A percentile compares a stretch with the other conserved stretches of the same genome.
Evolutionary conservation across 2,113 vertebrate genomes (phyloP).

Genomic region (Zapus hudsonius): DNA sequence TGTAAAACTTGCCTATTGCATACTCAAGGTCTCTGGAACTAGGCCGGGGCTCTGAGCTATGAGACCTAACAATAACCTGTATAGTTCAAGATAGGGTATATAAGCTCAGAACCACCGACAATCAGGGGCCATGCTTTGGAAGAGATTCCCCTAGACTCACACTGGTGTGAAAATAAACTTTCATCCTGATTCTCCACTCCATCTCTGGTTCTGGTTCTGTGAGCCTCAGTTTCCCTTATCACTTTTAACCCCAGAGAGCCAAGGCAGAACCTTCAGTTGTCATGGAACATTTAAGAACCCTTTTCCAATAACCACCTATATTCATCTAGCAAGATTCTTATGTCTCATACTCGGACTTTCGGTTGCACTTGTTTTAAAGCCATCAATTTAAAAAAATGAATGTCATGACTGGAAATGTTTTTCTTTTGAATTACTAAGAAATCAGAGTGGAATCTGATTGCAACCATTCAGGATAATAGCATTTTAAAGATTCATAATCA

Average conservation of each 20-base stretch:
- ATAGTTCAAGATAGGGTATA: too few relatives aligned
- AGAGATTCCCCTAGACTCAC: too few relatives aligned
- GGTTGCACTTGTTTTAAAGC: conserved; percentile 36
- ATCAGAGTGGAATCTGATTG: conserved; percentile 47
- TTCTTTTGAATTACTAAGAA: conserved; percentile 64
- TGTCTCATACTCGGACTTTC: background rate
- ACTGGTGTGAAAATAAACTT: too few relatives aligned
- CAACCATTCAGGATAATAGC: conserved; percentile 33
- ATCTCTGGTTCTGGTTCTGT: too few relatives aligned
- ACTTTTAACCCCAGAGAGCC: background rate
- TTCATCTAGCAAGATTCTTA: conserved; percentile 43
- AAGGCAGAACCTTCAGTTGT: background rate
- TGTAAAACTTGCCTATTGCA: too few relatives aligned
- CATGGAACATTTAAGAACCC: background rate
- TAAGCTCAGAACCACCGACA: too few relatives aligned
- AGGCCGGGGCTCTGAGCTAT: too few relatives aligned
- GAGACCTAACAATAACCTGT: too few relatives aligned
- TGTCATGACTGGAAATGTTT: conserved; percentile 49
- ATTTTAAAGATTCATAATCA: conserved; percentile 2
- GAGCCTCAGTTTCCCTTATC: too few relatives aligned
- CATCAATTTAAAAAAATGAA: background rate
- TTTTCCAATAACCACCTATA: background rate
- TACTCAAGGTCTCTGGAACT: too few relatives aligned
- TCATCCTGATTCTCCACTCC: too few relatives aligned
- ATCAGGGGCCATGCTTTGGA: too few relatives aligned